A percentile compares a stretch with the other conserved stretches of the same genome.
These are phyloP conservation scores for Procavia capensis DNA, from an alignment of 2,113 vertebrate genomes.

Conservation along the genomic window DNA sequence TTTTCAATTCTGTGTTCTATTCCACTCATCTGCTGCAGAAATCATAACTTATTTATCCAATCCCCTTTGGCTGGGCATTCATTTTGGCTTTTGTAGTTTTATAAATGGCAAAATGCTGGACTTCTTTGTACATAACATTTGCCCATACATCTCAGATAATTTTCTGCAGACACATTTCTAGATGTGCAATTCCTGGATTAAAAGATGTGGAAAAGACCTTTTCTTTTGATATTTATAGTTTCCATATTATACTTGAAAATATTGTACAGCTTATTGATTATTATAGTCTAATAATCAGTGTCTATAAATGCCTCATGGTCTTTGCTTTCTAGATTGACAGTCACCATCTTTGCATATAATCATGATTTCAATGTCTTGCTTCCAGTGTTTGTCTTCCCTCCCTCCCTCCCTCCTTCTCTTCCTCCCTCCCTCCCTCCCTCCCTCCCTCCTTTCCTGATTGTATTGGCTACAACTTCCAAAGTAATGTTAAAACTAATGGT, in stretches of 20 bases:
- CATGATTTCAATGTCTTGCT: not conserved
- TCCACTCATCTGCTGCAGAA: not conserved
- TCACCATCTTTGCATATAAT: not conserved
- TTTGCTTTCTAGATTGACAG: not conserved
- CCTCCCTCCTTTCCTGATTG: not conserved
- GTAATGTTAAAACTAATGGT: not conserved
- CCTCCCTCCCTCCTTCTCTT: too few relatives aligned
- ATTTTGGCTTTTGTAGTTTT: conserved; percentile 41
- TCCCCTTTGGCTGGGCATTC: not conserved
- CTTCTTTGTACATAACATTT: not conserved
- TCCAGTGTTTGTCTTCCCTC: not conserved
- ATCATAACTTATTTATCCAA: not conserved
- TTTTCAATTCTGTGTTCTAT: not conserved
- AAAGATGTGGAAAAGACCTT: not conserved
- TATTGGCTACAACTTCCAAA: not conserved
- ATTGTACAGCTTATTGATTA: not conserved
- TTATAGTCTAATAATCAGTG: not conserved
- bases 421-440: not conserved
- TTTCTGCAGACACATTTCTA: conserved; percentile 33
- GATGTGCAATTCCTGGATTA: not conserved
- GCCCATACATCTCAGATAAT: not conserved
- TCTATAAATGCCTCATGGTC: not conserved
- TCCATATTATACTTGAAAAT: not conserved
- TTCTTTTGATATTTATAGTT: conserved; percentile 22
- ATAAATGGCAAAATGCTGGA: not conserved